Evolutionary conservation across 2,113 vertebrate genomes (phyloP), one percentile per base, ranked within the genome.

Genomic region (Myiopsitta monachus): DNA sequence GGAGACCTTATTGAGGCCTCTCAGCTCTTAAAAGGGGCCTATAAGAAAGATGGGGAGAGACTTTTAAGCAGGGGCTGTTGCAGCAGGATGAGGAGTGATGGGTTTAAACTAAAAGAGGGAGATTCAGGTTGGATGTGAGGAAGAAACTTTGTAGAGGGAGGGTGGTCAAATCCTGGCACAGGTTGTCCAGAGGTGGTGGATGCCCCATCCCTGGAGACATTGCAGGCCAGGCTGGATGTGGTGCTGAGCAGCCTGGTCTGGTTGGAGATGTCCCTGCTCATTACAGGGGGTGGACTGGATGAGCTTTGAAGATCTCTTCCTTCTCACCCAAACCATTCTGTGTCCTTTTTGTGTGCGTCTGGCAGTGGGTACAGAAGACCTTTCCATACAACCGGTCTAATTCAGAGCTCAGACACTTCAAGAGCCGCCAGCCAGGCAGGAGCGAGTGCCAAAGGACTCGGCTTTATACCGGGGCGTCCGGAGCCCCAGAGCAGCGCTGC

Each of bases 341-440:
- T 15, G 22, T 36, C 57, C 57, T 59, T 59, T 59, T 24, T 10
- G 22, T 10, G 22, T 23, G 22, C 33, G 6, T 3, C 18, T 23
- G 14, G 39, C 46, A 27, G 22, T 1, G 33, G 38, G 4, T 27
- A 43, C 18, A 23, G 47, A 14, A 18, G 4, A 26, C 36, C 55
- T 39, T 75, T 21, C 3, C 1, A 6, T 14, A 24, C 0, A 6
- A 30, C 36, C 38, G 4, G n/a, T 5, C 16, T 1, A 9, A 16
- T 14, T 9, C 14, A 28, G 44, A 51, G 47, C n/a, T 66, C 63
- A 10, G 63, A 31, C 3, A 3, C 38, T 8, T 57, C 44, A 16
- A 7, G 21, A 64, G 43, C 67, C 11, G 2, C n/a, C 62, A 38
- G 23, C 14, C 49, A 26, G 38, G 69, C 57, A 43, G 70, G 26